These are phyloP conservation scores for Dipodomys stephensi DNA, from an alignment of 2,113 vertebrate species.

Conservation along the genomic window DNA sequence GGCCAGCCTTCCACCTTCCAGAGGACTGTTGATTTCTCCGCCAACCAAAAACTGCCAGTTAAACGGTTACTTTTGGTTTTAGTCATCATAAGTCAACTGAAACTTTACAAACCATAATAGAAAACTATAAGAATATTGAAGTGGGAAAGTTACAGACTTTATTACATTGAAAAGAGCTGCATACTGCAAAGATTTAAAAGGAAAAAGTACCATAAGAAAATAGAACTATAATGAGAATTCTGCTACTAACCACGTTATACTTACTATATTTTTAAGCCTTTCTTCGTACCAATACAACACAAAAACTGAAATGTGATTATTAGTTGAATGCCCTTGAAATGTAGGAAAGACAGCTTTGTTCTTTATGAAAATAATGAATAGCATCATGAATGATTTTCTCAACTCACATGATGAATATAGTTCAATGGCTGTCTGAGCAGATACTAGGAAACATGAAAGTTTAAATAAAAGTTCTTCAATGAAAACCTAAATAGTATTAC, in stretches of 20 bases:
- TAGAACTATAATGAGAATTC: not conserved
- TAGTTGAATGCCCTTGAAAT: not conserved
- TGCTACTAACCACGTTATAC: not conserved
- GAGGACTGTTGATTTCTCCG: not conserved
- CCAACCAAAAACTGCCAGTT: not conserved
- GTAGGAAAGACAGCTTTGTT: not conserved
- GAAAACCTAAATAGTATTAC: not conserved
- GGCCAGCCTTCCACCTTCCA: fast-evolving
- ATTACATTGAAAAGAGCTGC: not conserved
- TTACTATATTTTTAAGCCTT: not conserved
- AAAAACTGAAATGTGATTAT: not conserved
- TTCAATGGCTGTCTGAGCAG: not conserved
- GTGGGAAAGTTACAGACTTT: not conserved
- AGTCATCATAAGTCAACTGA: not conserved
- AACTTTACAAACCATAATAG: not conserved
- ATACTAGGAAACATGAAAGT: not conserved
- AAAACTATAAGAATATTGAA: not conserved
- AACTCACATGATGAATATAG: not conserved
- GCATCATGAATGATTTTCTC: not conserved
- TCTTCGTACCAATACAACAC: not conserved
- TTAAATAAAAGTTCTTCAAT: slow-evolving; percentile 12
- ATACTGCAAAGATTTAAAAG: not conserved
- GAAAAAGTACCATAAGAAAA: not conserved
- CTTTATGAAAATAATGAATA: not conserved
- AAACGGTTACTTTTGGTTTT: not conserved